Conservation (phyloP, 53 echinoderm and acorn worm genomes). For the Patiria pectinifera region DNA sequence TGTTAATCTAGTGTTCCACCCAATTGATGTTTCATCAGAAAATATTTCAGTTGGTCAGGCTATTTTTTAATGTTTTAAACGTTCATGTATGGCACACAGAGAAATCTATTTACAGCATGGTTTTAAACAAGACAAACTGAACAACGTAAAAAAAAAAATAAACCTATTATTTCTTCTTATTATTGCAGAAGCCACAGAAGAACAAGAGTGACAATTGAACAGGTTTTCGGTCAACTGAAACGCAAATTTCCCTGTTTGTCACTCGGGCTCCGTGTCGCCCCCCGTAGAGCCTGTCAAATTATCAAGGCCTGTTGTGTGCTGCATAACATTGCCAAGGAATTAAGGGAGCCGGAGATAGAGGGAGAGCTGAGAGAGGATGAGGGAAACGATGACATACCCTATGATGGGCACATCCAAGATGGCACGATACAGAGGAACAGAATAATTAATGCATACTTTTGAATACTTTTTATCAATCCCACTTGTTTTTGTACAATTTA, state of each 20-base stretch:
- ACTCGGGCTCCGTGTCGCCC: slow-evolving; percentile 19
- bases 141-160: too few relatives aligned
- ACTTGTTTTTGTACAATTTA: neutral
- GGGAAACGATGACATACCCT: neutral
- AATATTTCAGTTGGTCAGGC: too few relatives aligned
- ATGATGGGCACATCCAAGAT: slow-evolving; percentile 39
- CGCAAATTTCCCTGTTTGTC: slow-evolving; percentile 42
- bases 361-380: neutral
- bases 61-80: too few relatives aligned
- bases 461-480: neutral
- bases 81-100: too few relatives aligned
- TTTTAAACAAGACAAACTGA: too few relatives aligned
- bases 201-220: slow-evolving; percentile 19
- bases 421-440: neutral
- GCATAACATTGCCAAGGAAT: slow-evolving; percentile 5
- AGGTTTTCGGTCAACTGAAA: slow-evolving; percentile 43
- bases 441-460: slow-evolving; percentile 33
- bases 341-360: slow-evolving; percentile 19
- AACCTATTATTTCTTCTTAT: neutral
- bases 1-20: too few relatives aligned
- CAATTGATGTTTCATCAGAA: too few relatives aligned
- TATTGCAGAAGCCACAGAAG: slow-evolving; percentile 8
- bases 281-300: slow-evolving; percentile 2
- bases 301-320: slow-evolving; percentile 37
- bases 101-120: too few relatives aligned